Percentiles rank a stretch among this genome's conserved stretches.
Conservation (phyloP, 2,888 invertebrate species). For the Orthosia cruda region DNA sequence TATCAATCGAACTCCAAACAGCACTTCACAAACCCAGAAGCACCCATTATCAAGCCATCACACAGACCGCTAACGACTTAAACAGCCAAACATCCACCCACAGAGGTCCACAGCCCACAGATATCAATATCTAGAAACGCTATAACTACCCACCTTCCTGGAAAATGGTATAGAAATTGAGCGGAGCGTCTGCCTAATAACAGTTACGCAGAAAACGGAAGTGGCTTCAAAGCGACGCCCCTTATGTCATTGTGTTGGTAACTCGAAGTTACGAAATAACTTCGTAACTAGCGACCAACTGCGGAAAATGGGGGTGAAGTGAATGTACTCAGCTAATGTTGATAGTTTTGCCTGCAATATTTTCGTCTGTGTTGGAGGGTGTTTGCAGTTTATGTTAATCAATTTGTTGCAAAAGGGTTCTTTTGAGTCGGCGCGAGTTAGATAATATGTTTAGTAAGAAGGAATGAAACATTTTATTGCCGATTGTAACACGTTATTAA, state of each 20-base stretch:
- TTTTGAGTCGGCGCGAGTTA: slow-evolving; percentile 11
- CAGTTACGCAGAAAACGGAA: slow-evolving; percentile 83
- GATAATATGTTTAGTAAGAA: too few relatives aligned
- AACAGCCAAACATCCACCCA: slow-evolving; percentile 24
- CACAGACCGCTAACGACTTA: slow-evolving; percentile 49
- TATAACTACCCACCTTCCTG: slow-evolving; percentile 68
- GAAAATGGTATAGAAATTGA: slow-evolving; percentile 77
- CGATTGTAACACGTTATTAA: too few relatives aligned
- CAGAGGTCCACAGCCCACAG: slow-evolving; percentile 28
- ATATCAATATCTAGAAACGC: slow-evolving; percentile 71
- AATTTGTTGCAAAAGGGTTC: slow-evolving; percentile 20
- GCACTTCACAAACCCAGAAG: slow-evolving; percentile 23
- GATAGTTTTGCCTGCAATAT: slow-evolving; percentile 64
- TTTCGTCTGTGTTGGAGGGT: slow-evolving; percentile 27
- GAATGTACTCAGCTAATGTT: slow-evolving; percentile 74
- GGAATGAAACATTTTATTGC: too few relatives aligned
- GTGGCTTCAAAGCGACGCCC: slow-evolving; percentile 80
- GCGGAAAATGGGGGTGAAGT: slow-evolving; percentile 80
- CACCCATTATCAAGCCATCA: slow-evolving; percentile 28
- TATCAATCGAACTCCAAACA: slow-evolving; percentile 48
- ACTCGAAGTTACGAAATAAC: slow-evolving; percentile 83
- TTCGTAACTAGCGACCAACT: slow-evolving; percentile 80
- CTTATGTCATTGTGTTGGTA: slow-evolving; percentile 84
- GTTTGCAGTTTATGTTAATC: slow-evolving; percentile 38
- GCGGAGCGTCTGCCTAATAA: slow-evolving; percentile 78